Conservation (phyloP, 2,797 vertebrate species). For the Poecilia wingei region DNA sequence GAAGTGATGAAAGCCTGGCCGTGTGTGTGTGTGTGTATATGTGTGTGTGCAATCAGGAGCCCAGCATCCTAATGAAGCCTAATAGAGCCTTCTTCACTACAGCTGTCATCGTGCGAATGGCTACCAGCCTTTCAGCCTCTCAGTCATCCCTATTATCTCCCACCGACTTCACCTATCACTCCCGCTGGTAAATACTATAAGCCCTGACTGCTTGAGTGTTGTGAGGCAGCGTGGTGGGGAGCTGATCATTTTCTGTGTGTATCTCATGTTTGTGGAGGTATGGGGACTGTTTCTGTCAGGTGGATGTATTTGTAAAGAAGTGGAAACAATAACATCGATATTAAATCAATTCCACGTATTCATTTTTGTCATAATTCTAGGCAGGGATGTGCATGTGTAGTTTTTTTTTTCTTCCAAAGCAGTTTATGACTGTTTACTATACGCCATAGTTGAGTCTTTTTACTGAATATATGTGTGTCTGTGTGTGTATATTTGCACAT, state of each 20-base stretch:
- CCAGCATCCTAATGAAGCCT: slow-evolving; percentile 60
- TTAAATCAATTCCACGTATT: neutral
- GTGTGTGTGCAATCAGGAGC: slow-evolving; percentile 44
- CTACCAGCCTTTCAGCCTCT: slow-evolving; percentile 64
- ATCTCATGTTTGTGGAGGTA: slow-evolving; percentile 26
- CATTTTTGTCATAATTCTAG: neutral
- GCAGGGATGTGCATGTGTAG: neutral
- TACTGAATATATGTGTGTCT: slow-evolving; percentile 33
- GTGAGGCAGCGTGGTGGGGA: slow-evolving; percentile 23
- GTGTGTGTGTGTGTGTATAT: slow-evolving; percentile 18
- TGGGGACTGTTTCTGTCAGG: slow-evolving; percentile 25
- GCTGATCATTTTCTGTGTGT: slow-evolving; percentile 38
- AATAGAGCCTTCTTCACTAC: slow-evolving; percentile 64
- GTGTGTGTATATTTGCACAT: slow-evolving; percentile 14
- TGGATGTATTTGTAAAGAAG: slow-evolving; percentile 20
- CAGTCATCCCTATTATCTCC: slow-evolving; percentile 71
- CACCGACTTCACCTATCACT: slow-evolving; percentile 67
- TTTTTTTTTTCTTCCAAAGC: slow-evolving; percentile 23
- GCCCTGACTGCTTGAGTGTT: slow-evolving; percentile 58
- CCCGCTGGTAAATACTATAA: slow-evolving; percentile 69
- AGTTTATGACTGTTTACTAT: slow-evolving; percentile 33
- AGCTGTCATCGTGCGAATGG: slow-evolving; percentile 66
- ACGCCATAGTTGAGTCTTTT: slow-evolving; percentile 29
- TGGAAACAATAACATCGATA: neutral
- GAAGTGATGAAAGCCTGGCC: slow-evolving; percentile 20